Conservation (phyloP, 2,797 vertebrate genomes). For the Eulemur albifrons region DNA sequence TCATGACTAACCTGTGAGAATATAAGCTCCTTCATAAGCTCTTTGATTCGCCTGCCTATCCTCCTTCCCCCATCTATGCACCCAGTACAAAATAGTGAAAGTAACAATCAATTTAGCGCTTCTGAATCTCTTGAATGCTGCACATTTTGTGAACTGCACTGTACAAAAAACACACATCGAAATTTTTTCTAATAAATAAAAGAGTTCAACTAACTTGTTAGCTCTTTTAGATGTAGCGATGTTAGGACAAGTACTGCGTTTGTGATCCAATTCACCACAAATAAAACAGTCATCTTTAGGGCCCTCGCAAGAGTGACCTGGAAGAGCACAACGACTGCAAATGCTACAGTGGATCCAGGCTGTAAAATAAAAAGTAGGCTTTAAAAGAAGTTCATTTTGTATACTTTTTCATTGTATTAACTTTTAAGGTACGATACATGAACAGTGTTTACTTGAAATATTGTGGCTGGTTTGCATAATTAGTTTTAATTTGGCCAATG, state of each 20-base stretch:
- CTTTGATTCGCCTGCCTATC: not conserved
- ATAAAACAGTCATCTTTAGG: slow-evolving; percentile 86
- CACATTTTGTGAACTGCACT: not conserved
- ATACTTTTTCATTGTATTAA: slow-evolving; percentile 26
- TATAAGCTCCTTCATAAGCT: not conserved
- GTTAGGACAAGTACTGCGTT: slow-evolving; percentile 88
- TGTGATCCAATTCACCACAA: slow-evolving; percentile 91
- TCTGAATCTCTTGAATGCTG: not conserved
- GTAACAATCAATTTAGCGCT: not conserved
- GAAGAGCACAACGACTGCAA: slow-evolving; percentile 90
- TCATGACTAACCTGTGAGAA: not conserved
- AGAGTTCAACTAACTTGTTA: slow-evolving; percentile 79
- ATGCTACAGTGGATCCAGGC: slow-evolving; percentile 93
- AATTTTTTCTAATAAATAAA: not conserved
- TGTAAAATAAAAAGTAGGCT: slow-evolving; percentile 70
- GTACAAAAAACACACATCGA: not conserved
- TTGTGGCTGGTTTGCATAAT: not conserved
- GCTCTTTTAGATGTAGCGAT: not conserved
- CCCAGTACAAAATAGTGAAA: not conserved
- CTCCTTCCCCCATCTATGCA: not conserved
- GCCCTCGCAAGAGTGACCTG: slow-evolving; percentile 87
- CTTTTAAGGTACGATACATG: not conserved
- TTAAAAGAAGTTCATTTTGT: slow-evolving; percentile 41
- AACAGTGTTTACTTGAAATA: not conserved
- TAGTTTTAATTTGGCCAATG: not conserved